These are phyloP conservation scores for Tympanoctomys barrerae DNA, from an alignment of 2,797 vertebrate genomes.

Conservation along the genomic window DNA sequence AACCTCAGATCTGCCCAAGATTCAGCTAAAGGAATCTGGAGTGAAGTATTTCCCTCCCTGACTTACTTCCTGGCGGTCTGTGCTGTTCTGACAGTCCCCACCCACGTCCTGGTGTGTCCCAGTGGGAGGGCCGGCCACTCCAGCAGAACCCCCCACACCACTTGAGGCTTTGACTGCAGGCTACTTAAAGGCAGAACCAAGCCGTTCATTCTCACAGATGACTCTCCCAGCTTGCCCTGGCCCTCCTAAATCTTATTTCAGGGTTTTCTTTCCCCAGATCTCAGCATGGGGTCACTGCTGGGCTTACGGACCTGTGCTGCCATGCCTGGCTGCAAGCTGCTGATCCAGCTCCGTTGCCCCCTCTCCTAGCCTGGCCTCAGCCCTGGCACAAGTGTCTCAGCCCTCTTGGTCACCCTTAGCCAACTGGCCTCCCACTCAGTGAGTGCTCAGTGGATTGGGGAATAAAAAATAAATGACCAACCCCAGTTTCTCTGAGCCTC, in stretches of 20 bases:
- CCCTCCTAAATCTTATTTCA: neutral
- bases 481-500: neutral
- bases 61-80: neutral
- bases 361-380: neutral
- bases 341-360: neutral
- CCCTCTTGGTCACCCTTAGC: neutral
- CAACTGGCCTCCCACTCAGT: neutral
- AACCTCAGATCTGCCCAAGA: neutral
- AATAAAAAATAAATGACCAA: neutral
- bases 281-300: too few species aligned
- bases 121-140: neutral
- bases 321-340: neutral
- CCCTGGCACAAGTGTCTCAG: neutral
- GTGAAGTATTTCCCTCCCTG: neutral
- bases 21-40: neutral
- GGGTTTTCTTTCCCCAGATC: neutral
- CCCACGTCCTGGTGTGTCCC: too few species aligned
- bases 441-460: neutral
- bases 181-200: neutral
- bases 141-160: neutral
- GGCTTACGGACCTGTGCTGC: neutral
- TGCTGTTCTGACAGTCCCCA: neutral
- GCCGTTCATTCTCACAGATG: neutral
- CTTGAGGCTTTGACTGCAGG: neutral
- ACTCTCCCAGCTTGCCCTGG: rapidly evolving